Evolutionary conservation across 2,888 invertebrate genomes (phyloP).

Genomic region (Coronaproctus castanopsis): DNA sequence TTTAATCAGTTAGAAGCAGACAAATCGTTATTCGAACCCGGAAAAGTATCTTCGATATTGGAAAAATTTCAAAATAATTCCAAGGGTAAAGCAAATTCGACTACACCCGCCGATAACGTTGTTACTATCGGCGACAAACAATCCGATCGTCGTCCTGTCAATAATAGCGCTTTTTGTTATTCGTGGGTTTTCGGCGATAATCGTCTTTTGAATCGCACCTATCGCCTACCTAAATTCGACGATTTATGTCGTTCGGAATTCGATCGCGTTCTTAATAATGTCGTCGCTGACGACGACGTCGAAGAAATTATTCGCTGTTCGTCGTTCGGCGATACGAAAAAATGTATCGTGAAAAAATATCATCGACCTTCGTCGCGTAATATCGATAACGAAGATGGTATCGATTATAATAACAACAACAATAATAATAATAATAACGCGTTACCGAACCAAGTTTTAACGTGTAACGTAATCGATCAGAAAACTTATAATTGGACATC

Average conservation of each 20-base stretch:
- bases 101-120: conserved; percentile 23
- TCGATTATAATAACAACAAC: neutral
- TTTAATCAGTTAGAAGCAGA: conserved; percentile 6
- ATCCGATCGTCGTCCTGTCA: neutral
- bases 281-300: conserved; percentile 19
- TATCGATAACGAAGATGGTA: neutral
- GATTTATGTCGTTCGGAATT: too few relatives aligned
- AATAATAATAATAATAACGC: neutral
- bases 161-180: conserved; percentile 5
- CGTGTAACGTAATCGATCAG: conserved; percentile 10
- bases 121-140: neutral
- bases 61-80: conserved; percentile 34
- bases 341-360: neutral
- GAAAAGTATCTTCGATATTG: conserved; percentile 28
- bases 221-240: neutral
- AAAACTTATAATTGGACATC: conserved; percentile 9
- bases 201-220: neutral
- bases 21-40: conserved; percentile 9
- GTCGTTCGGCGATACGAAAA: neutral
- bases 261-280: too few relatives aligned
- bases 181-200: conserved; percentile 15
- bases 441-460: conserved; percentile 5
- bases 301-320: neutral
- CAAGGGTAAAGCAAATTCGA: conserved; percentile 27
- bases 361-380: neutral